Base-by-base conservation (phyloP, 2,888 invertebrate genomes). In the Epirrita christyi region DNA sequence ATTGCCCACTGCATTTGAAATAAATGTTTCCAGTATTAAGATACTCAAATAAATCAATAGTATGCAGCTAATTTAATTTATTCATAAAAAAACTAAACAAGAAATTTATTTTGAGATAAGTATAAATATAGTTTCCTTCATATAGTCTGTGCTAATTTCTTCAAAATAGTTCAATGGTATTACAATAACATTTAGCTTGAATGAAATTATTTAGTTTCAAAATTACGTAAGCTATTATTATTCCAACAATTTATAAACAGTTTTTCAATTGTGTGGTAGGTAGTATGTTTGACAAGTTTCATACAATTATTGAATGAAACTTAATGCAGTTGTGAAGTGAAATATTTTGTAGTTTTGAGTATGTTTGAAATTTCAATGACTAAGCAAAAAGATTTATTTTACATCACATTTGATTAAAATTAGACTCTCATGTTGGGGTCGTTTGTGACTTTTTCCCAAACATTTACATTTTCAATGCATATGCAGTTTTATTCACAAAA, bases 251-350 rank as follows among this genome's bases (percentile, higher is more conserved):
- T 67, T 61, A 48, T 15, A 51, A 44, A 40, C 3, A 7, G 34
- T 55, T 51, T 58, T 66, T 66, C 63, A 63, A 63, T 69, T 64
- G 70, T 71, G 70, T 75, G 69, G 70, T 78, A 74, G 62, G 61
- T 68, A 63, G 68, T 67, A 73, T 72, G 73, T 72, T 74, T 71
- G 68, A 66, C 55, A 66, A 71, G 74, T 78, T 76, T 73, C 72
- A 72, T 68, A 68, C 68, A 59, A 67, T 59, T 61, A 46, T 55
- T 47, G 59, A 44, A 59, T 55, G 57, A 36, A 59, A 64, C 67
- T 67, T 64, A 66, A 64, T 67, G 67, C 67, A 57, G 56, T 61
- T 59, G 59, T 63, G 45, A 50, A 60, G 62, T 66, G 62, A 55
- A 40, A 54, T 55, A 51, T 55, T 54, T 46, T 52, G 61, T 49